Percentiles rank a stretch among this genome's conserved stretches.
Conservation (phyloP, 2,888 invertebrate species). For the Strigamia maritima region DNA sequence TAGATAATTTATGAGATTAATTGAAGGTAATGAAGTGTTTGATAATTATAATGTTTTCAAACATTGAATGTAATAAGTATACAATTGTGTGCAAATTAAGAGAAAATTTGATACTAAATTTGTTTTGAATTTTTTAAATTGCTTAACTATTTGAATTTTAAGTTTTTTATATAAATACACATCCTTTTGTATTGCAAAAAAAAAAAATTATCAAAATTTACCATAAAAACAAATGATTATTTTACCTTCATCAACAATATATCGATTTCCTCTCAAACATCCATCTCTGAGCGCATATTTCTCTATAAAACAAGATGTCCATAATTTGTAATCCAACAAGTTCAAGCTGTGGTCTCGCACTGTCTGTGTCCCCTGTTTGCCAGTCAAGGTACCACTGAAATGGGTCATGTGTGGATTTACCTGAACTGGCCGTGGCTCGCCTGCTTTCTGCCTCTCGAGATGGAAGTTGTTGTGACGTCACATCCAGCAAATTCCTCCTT, state of each 20-base stretch:
- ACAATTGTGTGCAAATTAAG: too few relatives aligned
- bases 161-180: too few relatives aligned
- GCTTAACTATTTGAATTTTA: too few relatives aligned
- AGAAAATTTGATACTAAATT: too few relatives aligned
- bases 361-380: constrained; percentile 9
- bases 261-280: not conserved
- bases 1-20: too few relatives aligned
- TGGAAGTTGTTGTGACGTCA: constrained; percentile 4
- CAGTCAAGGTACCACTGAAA: constrained; percentile 1
- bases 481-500: not conserved
- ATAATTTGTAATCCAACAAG: constrained; percentile 7
- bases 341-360: not conserved
- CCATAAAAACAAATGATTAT: not conserved
- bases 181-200: too few relatives aligned
- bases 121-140: too few relatives aligned
- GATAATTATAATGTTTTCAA: too few relatives aligned
- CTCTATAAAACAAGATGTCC: not conserved
- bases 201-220: not conserved
- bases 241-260: not conserved
- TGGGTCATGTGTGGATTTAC: not conserved
- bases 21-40: too few relatives aligned
- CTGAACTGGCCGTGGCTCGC: constrained; percentile 19
- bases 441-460: not conserved
- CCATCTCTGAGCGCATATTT: not conserved
- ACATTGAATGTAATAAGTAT: too few relatives aligned